Evolutionary conservation across 53 echinoderm and acorn worm genomes (phyloP), one percentile per base, ranked within the genome.

Genomic region (Echinarachnius parma): DNA sequence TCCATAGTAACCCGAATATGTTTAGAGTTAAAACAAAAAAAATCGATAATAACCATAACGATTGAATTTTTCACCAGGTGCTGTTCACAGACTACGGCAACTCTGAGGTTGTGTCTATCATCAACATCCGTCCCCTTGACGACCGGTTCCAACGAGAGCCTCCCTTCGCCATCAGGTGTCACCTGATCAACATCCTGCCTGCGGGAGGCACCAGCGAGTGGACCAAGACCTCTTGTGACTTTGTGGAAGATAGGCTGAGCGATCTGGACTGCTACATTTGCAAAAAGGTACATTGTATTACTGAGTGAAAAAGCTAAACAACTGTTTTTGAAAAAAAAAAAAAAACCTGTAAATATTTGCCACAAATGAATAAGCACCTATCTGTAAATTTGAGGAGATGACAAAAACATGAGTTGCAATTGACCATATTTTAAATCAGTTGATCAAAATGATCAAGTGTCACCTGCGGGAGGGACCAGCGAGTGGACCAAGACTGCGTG

Each of bases 181-280:
- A 91, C 61, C 72, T 96, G 35, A 79, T 85, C 4, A 85, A 84
- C 18, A 76, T 96, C 36, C 50, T 84, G 9, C 96, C 96, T 18
- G 96, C 91, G 1, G 96, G 91, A 9, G 91, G 85, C 4, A 86
- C 87, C 14, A 25, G 79, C n/a, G 81, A 86, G 18, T 96, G 96
- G 96, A 91, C 96, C 25, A 84, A 87, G 85, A 96, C 96, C 18
- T 84, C 96, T 0, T 82, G 87, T 56, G 91, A 96, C 27, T 96
- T 87, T 57, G 74, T 96, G 27, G 82, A 81, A 16, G 71, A 74
- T 32, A 82, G 70, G 69, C 74, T 96, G 32, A 79, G 68, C 14
- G 86, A 87, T 48, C 46, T 96, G 25, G 91, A 96, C 46, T 96
- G 96, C 50, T 91, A 85, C 71, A 90, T 96, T 21, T 79, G 62